Base-by-base conservation (phyloP, 1,140 invertebrate species). In the Riptortus pedestris region DNA sequence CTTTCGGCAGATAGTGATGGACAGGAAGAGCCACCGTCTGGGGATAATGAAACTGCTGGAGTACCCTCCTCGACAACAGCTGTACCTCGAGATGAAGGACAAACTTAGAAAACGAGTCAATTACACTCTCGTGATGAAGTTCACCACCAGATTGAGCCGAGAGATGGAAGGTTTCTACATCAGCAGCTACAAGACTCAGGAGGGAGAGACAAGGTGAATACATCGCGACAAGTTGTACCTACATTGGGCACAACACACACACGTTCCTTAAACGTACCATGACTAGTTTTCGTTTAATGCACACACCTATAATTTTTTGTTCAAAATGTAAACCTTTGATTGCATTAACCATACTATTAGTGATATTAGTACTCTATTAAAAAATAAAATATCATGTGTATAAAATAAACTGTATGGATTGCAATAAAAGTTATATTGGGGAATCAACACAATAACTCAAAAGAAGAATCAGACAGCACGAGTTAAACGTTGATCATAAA, bases 91-190 rank as follows among this genome's bases (percentile, higher is more conserved):
- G 76, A 78, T 93, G 55, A 86, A 87, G 69, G 81, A 82, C 65
- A 87, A 86, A 75, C 83, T 90, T 60, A 81, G 83, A 48, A 84
- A 84, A 66, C 84, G 83, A 67, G 83, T 82, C 63, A 90, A 91
- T 74, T 92, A 95, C 71, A 87, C 87, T 0, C 73, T 96, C n/a
- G 85, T 83, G 68, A 78, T 96, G 59, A 81, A 87, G 66, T 96
- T 92, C 77, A 84, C 86, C 63, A 89, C 87, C 9, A 83, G 83
- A 67, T 76, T 96, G 52, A 84, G 83, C 66, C 84, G 82, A 55
- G 86, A 89, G 69, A 81, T 93, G 65, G 84, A 91, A 73, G 95
- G 94, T 0, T 95, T 97, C 79, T 97, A 96, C 77, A 79, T 94
- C 20, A 91, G 91, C 69, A 88, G 86, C 68, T 96, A 95, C 69